Conservation (phyloP, 2,113 vertebrate genomes). For the Cyanoliseus patagonus region DNA sequence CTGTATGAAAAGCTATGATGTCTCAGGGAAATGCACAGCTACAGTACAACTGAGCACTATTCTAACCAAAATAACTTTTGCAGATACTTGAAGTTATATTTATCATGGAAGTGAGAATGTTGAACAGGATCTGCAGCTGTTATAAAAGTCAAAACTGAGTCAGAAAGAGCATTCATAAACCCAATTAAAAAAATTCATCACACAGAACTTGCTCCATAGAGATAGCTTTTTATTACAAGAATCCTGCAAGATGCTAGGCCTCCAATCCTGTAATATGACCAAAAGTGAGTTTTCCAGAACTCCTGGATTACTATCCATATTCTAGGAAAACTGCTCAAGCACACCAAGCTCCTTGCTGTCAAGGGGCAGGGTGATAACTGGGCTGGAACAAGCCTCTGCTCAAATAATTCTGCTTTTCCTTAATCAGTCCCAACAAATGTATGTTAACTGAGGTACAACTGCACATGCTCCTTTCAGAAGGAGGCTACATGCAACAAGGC, state of each 20-base stretch:
- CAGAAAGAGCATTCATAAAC: neutral
- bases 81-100: slow-evolving; percentile 1
- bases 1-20: neutral
- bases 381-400: neutral
- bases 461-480: neutral
- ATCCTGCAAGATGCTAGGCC: neutral
- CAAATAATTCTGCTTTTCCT: neutral
- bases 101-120: neutral
- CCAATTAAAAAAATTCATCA: neutral
- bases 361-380: neutral
- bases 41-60: neutral
- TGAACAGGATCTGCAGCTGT: neutral
- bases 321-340: neutral
- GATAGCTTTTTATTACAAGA: neutral
- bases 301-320: neutral
- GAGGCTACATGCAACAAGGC: neutral
- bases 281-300: neutral
- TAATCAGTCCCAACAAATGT: neutral
- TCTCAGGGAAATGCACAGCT: neutral
- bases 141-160: neutral
- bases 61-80: slow-evolving; percentile 14
- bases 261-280: neutral
- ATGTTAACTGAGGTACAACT: neutral
- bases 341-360: neutral
- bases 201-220: neutral